These are phyloP conservation scores for Enteromius trimaculatus DNA, from an alignment of 2,797 vertebrate species.

Conservation along the genomic window DNA sequence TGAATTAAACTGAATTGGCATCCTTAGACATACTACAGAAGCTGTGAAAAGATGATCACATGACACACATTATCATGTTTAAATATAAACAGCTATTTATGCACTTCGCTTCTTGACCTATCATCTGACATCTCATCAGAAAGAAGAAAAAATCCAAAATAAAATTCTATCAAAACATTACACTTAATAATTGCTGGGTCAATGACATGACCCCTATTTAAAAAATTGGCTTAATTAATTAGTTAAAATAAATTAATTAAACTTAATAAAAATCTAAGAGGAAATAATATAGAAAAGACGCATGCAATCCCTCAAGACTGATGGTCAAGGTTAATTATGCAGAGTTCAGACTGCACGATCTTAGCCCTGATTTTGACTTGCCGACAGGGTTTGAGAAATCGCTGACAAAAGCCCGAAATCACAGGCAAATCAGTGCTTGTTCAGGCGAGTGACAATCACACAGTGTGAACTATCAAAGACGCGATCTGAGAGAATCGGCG, in stretches of 20 bases:
- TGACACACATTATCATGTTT: not conserved
- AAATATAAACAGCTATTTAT: conserved; percentile 11
- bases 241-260: not conserved
- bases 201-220: not conserved
- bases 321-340: not conserved
- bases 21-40: not conserved
- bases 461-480: too few species aligned
- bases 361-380: too few species aligned
- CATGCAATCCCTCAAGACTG: not conserved
- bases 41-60: not conserved
- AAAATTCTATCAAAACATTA: not conserved
- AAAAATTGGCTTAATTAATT: not conserved
- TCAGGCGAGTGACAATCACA: too few species aligned
- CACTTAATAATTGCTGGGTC: not conserved
- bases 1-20: not conserved
- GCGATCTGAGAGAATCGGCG: too few species aligned
- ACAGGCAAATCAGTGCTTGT: too few species aligned
- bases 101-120: not conserved
- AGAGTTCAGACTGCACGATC: too few species aligned
- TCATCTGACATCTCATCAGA: not conserved
- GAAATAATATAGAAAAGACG: not conserved
- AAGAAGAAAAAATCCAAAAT: not conserved
- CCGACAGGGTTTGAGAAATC: too few species aligned
- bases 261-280: not conserved
- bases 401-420: too few species aligned